Base-by-base conservation (phyloP, 2,113 vertebrate species). In the Bambusicola thoracicus region DNA sequence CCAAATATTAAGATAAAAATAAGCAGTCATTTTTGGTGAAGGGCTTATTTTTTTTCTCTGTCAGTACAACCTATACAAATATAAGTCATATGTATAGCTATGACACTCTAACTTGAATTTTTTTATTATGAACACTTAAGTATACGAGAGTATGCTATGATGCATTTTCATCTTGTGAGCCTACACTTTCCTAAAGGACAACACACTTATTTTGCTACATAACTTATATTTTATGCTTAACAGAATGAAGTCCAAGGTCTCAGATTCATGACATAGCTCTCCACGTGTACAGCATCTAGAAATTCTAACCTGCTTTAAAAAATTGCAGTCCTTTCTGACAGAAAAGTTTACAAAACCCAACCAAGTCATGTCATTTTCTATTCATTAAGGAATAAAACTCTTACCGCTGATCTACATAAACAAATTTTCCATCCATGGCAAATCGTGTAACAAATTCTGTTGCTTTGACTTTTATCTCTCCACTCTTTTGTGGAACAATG, bases 371-470 rank as follows among this genome's bases (percentile, higher is more conserved):
- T 36, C 6, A 32, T 27, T 77, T 77, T 48, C 20, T 32, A 46
- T 76, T 68, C 56, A 56, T 56, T 68, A 82, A 87, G 67, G 63
- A 87, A 79, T 15, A 75, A 95, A 89, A 53, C 0, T 34, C 91
- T 94, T 97, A 99, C 99, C 98, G 98, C 95, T 99, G 99, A 97
- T 99, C 99, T 76, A 99, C 98, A 95, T 98, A 99, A 95, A 98
- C 99, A 97, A 99, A 99, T 95, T 99, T 99, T 53, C 99, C 99
- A 89, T 99, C 99, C 98, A 99, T 98, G 95, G 99, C 98, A 84
- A 97, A 99, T 68, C 98, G 98, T 8, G 98, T 99, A 93, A 98
- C 95, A 94, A 99, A 99, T 95, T 98, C 98, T 14, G 98, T 98
- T 82, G 98, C 97, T 96, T 98, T 98, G 80, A 99, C 98, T 91